phyloP scores from a whole-genome alignment of 2,113 vertebrate genomes.

The Cygnus atratus region DNA sequence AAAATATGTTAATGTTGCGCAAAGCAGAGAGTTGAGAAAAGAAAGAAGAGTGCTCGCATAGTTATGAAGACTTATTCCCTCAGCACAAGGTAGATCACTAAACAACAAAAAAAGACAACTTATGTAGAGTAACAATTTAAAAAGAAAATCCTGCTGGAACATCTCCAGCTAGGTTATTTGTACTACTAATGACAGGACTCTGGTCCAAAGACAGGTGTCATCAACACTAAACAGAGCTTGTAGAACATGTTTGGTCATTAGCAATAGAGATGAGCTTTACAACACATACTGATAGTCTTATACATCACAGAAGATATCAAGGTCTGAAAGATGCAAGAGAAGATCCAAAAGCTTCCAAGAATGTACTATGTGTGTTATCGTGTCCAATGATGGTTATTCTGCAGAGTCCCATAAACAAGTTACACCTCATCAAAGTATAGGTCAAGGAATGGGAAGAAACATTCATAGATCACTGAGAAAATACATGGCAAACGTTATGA shows the following conservation, averaged over 20 bases:
- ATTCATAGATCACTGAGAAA: neutral
- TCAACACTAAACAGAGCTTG: neutral
- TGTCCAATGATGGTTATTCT: neutral
- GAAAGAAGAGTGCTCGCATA: constrained; percentile 15
- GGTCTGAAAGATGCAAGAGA: constrained; percentile 41
- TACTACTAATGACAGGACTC: constrained; percentile 18
- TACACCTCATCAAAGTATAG: neutral
- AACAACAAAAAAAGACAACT: neutral
- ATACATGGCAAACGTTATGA: neutral
- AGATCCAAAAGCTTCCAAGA: constrained; percentile 20
- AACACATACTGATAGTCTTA: neutral
- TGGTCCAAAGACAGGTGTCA: neutral
- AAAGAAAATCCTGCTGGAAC: neutral
- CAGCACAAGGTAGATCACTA: constrained; percentile 21
- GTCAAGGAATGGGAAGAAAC: constrained; percentile 23
- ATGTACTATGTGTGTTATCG: neutral
- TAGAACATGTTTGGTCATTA: constrained; percentile 17
- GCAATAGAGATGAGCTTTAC: constrained; percentile 32
- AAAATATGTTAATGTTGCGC: constrained; percentile 50
- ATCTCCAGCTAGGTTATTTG: neutral
- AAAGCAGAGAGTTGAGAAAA: constrained; percentile 63
- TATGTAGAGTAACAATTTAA: neutral
- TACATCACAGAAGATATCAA: neutral
- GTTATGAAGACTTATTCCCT: constrained; percentile 32
- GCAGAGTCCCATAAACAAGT: neutral